Conservation (phyloP, 1,140 invertebrate genomes). For the Tigriopus japonicus region DNA sequence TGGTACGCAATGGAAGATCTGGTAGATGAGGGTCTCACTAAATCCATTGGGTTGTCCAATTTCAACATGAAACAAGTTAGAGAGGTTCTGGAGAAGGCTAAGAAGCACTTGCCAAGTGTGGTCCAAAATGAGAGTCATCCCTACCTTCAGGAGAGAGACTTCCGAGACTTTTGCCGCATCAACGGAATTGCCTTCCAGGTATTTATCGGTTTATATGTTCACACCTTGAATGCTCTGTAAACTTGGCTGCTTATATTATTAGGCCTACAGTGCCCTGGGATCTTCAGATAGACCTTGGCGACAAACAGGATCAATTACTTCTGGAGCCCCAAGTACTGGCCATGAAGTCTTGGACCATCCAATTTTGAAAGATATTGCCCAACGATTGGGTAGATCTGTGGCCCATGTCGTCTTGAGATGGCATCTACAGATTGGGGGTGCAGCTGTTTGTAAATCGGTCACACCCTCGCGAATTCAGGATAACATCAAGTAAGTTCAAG, state of each 20-base stretch:
- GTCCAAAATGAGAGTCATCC: conserved; percentile 12
- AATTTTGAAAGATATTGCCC: background rate
- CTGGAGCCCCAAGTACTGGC: background rate
- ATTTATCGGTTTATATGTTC: background rate
- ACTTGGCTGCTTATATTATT: background rate
- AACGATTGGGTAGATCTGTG: background rate
- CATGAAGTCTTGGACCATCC: conserved; percentile 9
- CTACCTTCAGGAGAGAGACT: conserved; percentile 9
- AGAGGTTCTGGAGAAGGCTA: background rate
- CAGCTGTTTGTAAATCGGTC: conserved; percentile 1
- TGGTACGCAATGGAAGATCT: conserved; percentile 1
- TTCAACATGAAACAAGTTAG: background rate
- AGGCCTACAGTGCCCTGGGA: conserved; percentile 10
- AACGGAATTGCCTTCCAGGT: conserved; percentile 9
- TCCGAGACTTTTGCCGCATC: conserved; percentile 1
- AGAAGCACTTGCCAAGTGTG: background rate
- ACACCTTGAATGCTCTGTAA: background rate
- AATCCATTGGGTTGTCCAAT: conserved; percentile 1
- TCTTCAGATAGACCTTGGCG: conserved; percentile 4
- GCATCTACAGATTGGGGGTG: conserved; percentile 8
- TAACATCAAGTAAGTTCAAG: background rate
- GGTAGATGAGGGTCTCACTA: background rate
- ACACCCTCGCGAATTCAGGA: conserved; percentile 4
- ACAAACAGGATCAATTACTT: background rate
- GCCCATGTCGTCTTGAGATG: conserved; percentile 8